Conservation (phyloP, 2,113 vertebrate species). For the Columba livia region DNA sequence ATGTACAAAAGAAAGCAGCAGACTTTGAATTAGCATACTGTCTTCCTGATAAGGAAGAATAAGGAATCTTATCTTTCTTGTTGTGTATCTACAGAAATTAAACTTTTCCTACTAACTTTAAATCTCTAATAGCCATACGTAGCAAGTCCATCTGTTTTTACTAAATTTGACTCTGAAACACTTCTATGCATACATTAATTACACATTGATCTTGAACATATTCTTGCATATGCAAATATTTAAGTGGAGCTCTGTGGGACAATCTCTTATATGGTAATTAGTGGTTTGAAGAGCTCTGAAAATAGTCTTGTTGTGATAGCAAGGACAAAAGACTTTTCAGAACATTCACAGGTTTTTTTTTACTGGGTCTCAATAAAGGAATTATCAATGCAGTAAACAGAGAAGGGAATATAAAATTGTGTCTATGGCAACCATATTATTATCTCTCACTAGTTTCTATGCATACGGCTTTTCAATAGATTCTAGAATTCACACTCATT, state of each 20-base stretch:
- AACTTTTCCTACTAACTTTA: background rate
- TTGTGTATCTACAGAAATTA: background rate
- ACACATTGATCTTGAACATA: background rate
- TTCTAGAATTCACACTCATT: background rate
- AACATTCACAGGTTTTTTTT: background rate
- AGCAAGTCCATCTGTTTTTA: conserved; percentile 30
- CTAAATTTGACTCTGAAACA: conserved; percentile 12
- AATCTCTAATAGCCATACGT: background rate
- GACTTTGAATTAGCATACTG: conserved; percentile 10
- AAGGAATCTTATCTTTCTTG: background rate
- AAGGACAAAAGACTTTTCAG: background rate
- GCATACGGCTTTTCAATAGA: background rate
- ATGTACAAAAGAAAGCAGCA: background rate
- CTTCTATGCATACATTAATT: background rate
- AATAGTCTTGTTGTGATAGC: background rate
- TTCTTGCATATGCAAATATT: background rate
- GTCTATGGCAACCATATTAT: conserved; percentile 48
- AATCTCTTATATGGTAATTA: conserved; percentile 8
- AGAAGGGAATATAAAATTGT: conserved; percentile 32
- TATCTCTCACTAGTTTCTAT: background rate
- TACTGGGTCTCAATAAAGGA: background rate
- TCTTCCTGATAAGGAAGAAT: background rate
- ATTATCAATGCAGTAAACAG: conserved; percentile 21
- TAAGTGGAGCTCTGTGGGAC: background rate
- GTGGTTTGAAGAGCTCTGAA: background rate